Evolutionary conservation across 2,113 vertebrate genomes (phyloP), one percentile per base, ranked within the genome.

Genomic region (Pelvicachromis taeniatus): DNA sequence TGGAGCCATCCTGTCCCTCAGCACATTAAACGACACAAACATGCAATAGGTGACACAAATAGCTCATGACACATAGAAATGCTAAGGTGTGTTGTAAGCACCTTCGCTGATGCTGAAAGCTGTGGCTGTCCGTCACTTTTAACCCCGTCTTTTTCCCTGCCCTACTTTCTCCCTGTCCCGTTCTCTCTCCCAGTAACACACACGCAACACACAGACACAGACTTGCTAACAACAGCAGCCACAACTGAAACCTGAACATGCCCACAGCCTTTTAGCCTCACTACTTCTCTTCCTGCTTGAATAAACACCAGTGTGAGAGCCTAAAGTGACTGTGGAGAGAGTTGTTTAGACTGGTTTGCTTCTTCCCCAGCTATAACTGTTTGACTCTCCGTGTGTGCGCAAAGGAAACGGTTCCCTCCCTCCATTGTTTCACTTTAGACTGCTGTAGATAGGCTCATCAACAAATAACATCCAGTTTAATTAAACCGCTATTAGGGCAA

Each of bases 41-140:
- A 84, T 68, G 81, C 70, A 89, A 85, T 80, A 89, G 29, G 84
- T 94, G 94, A 95, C 93, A 94, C 92, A 93, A 94, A 95, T 92
- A 93, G 90, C 82, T 91, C 45, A 29, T 92, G 94, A 93, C 94
- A 94, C 85, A 81, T 53, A 80, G 83, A 91, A 94, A 92, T 90
- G 87, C 86, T 81, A 87, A 92, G 88, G 91, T 90, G 93, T 90
- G 8, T 61, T 80, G 91, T 94, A 94, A 94, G 94, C 92, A 92
- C 91, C 91, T 93, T 90, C 88, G 65, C 68, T 79, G 55, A 88
- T 65, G 85, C 92, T 90, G 91, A 93, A 91, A 93, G 92, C 91
- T 78, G 89, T 48, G 78, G 55, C 83, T 85, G 83, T 68, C 90
- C 78, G 29, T 77, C 56, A 82, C 77, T 85, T 87, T 85, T 82